Conservation (phyloP, 2,888 invertebrate species). For the Bombylius discolor region DNA sequence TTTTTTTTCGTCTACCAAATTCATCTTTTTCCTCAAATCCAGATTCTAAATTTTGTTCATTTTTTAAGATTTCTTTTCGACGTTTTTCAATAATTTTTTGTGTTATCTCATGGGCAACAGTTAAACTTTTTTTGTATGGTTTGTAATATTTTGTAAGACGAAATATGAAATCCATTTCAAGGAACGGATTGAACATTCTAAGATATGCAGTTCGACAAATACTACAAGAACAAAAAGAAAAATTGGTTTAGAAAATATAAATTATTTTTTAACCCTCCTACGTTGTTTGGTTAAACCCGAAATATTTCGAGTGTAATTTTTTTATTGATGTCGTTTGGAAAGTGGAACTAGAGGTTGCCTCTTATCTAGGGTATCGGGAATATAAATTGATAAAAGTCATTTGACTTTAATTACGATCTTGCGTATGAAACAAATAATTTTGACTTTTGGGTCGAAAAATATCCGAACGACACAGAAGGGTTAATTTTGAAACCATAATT, state of each 20-base stretch:
- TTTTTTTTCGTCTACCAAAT: constrained; percentile 39
- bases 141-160: not conserved
- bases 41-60: not conserved
- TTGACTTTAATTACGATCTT: no score
- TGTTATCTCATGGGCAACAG: constrained; percentile 4
- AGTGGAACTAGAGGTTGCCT: no score
- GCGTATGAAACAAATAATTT: no score
- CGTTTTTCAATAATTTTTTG: constrained; percentile 8
- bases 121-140: not conserved
- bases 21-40: not conserved
- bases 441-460: no score
- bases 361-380: no score
- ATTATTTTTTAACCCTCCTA: not conserved
- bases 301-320: no score
- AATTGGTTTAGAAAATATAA: not conserved
- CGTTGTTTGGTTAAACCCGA: no score
- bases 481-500: no score
- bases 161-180: constrained; percentile 4
- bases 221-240: not conserved
- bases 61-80: not conserved
- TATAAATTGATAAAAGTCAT: no score
- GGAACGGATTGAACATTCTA: constrained; percentile 9
- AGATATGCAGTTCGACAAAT: not conserved
- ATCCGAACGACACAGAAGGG: no score
- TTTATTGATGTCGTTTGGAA: no score